A percentile compares a stretch with the other conserved stretches of the same genome.
phyloP scores from a whole-genome alignment of 2,888 invertebrate species.

The Melipona bicolor region DNA sequence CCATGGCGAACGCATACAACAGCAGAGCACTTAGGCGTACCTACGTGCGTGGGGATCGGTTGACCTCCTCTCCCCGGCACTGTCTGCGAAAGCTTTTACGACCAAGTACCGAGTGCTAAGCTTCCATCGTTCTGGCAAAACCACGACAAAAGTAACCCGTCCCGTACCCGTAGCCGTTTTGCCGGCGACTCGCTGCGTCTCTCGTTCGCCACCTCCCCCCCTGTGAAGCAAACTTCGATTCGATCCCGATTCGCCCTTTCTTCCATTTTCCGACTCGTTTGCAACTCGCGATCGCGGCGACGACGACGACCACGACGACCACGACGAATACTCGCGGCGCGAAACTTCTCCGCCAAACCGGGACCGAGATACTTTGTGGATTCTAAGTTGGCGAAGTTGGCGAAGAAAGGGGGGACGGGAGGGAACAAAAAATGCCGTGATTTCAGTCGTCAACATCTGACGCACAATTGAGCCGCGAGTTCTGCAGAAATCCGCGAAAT shows the following conservation, averaged over 20 bases:
- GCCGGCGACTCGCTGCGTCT: neutral
- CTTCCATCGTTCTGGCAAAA: slow-evolving; percentile 53
- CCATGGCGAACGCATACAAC: slow-evolving; percentile 37
- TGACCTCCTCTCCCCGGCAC: slow-evolving; percentile 67
- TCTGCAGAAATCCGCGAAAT: too few species aligned
- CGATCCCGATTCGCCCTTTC: slow-evolving; percentile 18
- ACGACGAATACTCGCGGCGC: neutral
- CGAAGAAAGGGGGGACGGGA: too few species aligned
- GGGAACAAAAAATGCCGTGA: too few species aligned
- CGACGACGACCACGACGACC: neutral
- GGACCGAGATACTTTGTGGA: neutral
- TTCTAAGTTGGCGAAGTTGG: too few species aligned
- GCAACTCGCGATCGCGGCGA: neutral
- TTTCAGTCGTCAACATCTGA: too few species aligned
- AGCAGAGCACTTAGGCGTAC: slow-evolving; percentile 55
- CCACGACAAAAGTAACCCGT: slow-evolving; percentile 52
- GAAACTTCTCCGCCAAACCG: neutral
- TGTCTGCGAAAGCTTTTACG: slow-evolving; percentile 72
- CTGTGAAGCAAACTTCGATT: neutral
- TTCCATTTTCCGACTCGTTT: neutral
- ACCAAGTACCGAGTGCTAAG: slow-evolving; percentile 56
- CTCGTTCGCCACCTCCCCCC: neutral
- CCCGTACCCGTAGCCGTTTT: slow-evolving; percentile 7
- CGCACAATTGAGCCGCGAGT: too few species aligned
- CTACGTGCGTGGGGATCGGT: slow-evolving; percentile 56